Evolutionary conservation across 2,797 vertebrate species (phyloP).

Genomic region (Notoglanidium macrostoma): DNA sequence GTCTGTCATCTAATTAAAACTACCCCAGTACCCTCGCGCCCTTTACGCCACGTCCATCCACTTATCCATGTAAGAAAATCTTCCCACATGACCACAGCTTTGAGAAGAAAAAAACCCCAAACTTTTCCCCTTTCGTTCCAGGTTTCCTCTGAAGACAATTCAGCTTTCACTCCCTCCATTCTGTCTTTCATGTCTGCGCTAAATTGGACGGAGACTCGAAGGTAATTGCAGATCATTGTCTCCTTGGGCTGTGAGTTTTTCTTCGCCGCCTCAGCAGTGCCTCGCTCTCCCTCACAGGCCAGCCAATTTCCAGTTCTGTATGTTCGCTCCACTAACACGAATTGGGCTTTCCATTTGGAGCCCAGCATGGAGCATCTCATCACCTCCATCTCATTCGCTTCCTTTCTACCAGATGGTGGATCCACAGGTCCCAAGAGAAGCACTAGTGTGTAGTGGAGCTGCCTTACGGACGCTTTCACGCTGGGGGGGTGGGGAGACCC

Average conservation of each 20-base stretch:
- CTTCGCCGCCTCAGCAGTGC: conserved; percentile 52
- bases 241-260: conserved; percentile 56
- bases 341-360: conserved; percentile 63
- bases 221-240: conserved; percentile 69
- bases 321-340: conserved; percentile 65
- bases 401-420: conserved; percentile 57
- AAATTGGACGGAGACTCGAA: conserved; percentile 68
- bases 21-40: conserved; percentile 47
- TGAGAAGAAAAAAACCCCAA: background rate
- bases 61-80: conserved; percentile 44
- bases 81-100: conserved; percentile 3
- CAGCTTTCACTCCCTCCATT: conserved; percentile 26
- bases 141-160: conserved; percentile 45
- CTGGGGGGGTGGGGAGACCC: no score
- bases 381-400: conserved; percentile 56
- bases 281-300: conserved; percentile 60
- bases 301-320: conserved; percentile 59
- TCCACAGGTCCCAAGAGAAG: conserved; percentile 61
- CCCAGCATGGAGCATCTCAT: conserved; percentile 62
- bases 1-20: conserved; percentile 60
- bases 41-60: conserved; percentile 41
- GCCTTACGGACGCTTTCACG: background rate
- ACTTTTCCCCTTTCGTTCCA: conserved; percentile 25
- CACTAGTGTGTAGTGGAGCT: background rate
- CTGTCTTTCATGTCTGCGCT: conserved; percentile 59